These are phyloP conservation scores for Stigmatopora argus DNA, from an alignment of 2,113 vertebrate species.

Conservation along the genomic window DNA sequence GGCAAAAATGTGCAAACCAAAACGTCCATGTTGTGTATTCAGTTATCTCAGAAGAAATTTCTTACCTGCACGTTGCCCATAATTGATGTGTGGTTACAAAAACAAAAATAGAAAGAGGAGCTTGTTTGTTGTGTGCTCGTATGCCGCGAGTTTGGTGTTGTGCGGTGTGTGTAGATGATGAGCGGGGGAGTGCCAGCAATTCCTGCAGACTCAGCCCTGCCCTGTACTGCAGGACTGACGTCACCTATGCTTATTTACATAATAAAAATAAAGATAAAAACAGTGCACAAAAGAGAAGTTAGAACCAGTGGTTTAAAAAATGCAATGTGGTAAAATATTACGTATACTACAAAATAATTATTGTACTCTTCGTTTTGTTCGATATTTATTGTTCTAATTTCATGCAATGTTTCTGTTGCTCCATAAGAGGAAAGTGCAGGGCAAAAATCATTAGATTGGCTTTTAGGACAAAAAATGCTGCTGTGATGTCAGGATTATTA, in stretches of 20 bases:
- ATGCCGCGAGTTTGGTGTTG: background rate
- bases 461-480: background rate
- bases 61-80: constrained; percentile 75
- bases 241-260: constrained; percentile 27
- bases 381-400: background rate
- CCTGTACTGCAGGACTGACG: constrained; percentile 50
- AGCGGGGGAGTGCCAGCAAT: background rate
- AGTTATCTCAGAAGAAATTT: too few relatives aligned
- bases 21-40: background rate
- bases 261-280: background rate
- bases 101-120: background rate
- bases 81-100: background rate
- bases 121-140: background rate
- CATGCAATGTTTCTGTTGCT: background rate
- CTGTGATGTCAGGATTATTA: too few relatives aligned
- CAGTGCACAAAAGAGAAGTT: background rate
- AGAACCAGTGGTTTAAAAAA: background rate
- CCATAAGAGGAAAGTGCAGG: constrained; percentile 43
- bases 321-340: background rate
- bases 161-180: background rate
- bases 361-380: background rate
- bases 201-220: constrained; percentile 34
- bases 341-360: background rate
- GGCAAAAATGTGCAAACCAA: background rate
- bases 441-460: background rate